Evolutionary conservation across 2,113 vertebrate genomes (phyloP).

Genomic region (Zosterops hypoxanthus): DNA sequence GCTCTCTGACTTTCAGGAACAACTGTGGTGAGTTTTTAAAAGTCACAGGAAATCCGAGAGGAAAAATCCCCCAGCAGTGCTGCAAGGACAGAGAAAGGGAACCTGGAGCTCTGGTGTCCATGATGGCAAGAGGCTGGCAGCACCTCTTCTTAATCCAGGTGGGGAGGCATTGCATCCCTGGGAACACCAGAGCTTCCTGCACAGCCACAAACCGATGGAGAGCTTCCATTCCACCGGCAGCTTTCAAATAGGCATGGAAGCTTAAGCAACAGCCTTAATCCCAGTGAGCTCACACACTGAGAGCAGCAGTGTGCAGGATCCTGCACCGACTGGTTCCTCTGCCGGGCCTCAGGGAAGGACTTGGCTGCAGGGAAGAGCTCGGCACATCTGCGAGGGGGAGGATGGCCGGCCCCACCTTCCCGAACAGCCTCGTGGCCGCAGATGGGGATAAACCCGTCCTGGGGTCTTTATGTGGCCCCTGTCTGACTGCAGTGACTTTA

Average conservation of each 20-base stretch:
- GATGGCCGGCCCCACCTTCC: neutral
- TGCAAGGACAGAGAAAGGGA: neutral
- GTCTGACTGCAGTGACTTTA: neutral
- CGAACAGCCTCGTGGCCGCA: neutral
- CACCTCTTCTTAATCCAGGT: neutral
- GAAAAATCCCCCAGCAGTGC: neutral
- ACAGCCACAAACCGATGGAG: neutral
- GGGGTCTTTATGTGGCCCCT: neutral
- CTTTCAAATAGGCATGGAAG: neutral
- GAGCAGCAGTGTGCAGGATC: neutral
- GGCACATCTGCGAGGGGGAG: neutral
- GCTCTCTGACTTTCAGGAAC: neutral
- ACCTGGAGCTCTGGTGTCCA: accelerated
- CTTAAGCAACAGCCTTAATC: neutral
- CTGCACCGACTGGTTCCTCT: neutral
- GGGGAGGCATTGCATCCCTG: neutral
- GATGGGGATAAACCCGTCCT: neutral
- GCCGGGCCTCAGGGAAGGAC: neutral
- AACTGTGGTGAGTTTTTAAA: neutral
- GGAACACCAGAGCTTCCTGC: neutral
- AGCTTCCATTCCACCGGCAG: neutral
- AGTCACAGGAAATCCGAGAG: neutral
- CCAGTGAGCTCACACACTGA: neutral
- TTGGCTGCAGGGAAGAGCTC: neutral
- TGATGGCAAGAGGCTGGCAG: neutral